Percentiles rank a stretch among this genome's conserved stretches.
Conservation (phyloP, 2,888 invertebrate species). For the Conus canariensis region DNA sequence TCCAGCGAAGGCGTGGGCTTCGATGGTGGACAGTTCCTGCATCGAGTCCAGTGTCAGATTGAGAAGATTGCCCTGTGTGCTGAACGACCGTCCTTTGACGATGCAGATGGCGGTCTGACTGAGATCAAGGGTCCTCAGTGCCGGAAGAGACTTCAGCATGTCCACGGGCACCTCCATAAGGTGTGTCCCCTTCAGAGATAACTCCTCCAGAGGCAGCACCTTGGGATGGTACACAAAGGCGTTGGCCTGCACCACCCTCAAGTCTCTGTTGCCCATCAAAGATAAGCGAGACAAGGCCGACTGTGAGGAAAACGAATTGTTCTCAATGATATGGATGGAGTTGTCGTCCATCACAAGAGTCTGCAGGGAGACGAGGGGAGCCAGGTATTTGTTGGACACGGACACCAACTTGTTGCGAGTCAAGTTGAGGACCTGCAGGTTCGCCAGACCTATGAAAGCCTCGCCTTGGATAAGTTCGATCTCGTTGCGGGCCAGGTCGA, state of each 20-base stretch:
- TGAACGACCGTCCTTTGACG: slow-evolving; percentile 28
- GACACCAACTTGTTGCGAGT: slow-evolving; percentile 34
- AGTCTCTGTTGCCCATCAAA: slow-evolving; percentile 26
- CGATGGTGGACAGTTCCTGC: slow-evolving; percentile 15
- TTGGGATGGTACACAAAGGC: not conserved
- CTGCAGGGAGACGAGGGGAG: slow-evolving; percentile 7
- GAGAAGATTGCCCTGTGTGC: not conserved
- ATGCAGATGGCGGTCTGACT: slow-evolving; percentile 41
- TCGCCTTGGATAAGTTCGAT: slow-evolving; percentile 30
- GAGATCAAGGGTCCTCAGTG: slow-evolving; percentile 39
- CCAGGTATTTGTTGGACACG: not conserved
- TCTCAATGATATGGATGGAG: slow-evolving; percentile 7
- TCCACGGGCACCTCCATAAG: slow-evolving; percentile 32
- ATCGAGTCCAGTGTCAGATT: slow-evolving; percentile 34
- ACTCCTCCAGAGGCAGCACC: slow-evolving; percentile 9
- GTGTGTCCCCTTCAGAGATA: slow-evolving; percentile 36
- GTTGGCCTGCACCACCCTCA: not conserved
- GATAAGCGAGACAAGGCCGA: slow-evolving; percentile 18
- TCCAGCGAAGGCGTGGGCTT: slow-evolving; percentile 33
- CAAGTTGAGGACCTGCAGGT: slow-evolving; percentile 36
- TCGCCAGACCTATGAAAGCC: slow-evolving; percentile 33
- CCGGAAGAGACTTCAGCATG: slow-evolving; percentile 21
- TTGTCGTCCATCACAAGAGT: slow-evolving; percentile 37
- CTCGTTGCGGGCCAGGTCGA: slow-evolving; percentile 42
- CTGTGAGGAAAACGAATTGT: slow-evolving; percentile 25